These are phyloP conservation scores for Pachyuromys duprasi DNA, from an alignment of 2,797 vertebrate species.

Conservation along the genomic window DNA sequence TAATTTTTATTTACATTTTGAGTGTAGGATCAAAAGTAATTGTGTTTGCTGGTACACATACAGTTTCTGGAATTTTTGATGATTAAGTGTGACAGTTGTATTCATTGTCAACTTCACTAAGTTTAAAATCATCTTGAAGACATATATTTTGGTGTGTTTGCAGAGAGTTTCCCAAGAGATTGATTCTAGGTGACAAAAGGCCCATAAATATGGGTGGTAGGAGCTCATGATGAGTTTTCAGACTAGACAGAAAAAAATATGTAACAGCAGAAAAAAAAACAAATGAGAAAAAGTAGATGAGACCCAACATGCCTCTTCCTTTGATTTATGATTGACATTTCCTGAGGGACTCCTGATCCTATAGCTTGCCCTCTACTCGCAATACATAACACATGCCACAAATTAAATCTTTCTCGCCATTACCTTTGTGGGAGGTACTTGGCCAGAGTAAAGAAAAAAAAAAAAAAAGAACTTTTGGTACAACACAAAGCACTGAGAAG, in stretches of 20 bases:
- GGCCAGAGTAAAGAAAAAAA: not conserved
- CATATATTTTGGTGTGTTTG: not conserved
- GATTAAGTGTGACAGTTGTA: not conserved
- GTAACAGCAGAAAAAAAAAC: too few relatives aligned
- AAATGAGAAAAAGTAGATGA: not conserved
- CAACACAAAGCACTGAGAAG: not conserved
- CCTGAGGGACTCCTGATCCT: not conserved
- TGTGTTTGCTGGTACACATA: not conserved
- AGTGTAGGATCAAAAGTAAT: not conserved
- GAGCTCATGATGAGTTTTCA: not conserved
- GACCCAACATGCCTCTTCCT: not conserved
- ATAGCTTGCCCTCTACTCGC: not conserved
- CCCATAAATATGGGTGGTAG: not conserved
- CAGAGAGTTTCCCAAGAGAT: not conserved
- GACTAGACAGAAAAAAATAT: not conserved
- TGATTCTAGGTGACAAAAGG: not conserved
- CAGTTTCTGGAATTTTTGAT: not conserved
- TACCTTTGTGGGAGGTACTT: not conserved
- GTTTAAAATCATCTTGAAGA: not conserved
- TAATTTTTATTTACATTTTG: not conserved
- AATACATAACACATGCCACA: not conserved
- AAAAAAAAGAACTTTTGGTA: not conserved
- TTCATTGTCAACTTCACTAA: not conserved
- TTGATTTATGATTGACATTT: not conserved
- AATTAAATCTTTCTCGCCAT: not conserved